Percentiles rank a stretch among this genome's conserved stretches.
phyloP scores from a whole-genome alignment of 2,888 invertebrate species.

The Nezara viridula region DNA sequence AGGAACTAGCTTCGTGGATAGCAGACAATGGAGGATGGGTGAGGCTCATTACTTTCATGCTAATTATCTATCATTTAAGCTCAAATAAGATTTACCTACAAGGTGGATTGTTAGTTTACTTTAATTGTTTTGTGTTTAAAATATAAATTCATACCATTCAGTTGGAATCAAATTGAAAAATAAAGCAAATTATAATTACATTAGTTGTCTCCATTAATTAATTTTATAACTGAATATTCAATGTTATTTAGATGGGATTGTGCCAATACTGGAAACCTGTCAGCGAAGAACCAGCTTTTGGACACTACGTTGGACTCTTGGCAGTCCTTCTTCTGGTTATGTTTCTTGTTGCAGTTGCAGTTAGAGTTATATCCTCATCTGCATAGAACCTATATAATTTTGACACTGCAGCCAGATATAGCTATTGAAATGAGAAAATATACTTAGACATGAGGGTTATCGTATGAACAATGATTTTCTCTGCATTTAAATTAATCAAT shows the following conservation, averaged over 20 bases:
- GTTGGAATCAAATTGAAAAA: no score
- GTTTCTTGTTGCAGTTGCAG: slow-evolving; percentile 66
- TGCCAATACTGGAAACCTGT: slow-evolving; percentile 69
- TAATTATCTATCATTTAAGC: background rate
- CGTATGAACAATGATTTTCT: background rate
- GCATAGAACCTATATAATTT: background rate
- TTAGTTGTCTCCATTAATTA: background rate
- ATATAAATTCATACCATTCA: no score
- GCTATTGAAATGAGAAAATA: background rate
- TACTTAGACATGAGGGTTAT: background rate
- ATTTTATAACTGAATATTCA: background rate
- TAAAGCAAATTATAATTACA: background rate
- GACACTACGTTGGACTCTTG: slow-evolving; percentile 69
- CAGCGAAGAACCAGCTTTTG: slow-evolving; percentile 69
- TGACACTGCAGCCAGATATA: background rate
- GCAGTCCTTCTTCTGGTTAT: slow-evolving; percentile 68
- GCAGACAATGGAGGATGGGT: slow-evolving; percentile 91
- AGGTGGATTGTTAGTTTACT: no score
- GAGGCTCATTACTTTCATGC: slow-evolving; percentile 63
- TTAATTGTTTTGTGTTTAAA: no score
- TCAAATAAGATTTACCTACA: no score
- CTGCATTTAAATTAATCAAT: background rate
- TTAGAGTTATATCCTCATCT: slow-evolving; percentile 60
- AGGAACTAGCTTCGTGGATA: slow-evolving; percentile 82
- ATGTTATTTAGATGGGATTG: slow-evolving; percentile 69